Conservation (phyloP, 2,888 invertebrate genomes). For the Drosophila tanythrix region DNA sequence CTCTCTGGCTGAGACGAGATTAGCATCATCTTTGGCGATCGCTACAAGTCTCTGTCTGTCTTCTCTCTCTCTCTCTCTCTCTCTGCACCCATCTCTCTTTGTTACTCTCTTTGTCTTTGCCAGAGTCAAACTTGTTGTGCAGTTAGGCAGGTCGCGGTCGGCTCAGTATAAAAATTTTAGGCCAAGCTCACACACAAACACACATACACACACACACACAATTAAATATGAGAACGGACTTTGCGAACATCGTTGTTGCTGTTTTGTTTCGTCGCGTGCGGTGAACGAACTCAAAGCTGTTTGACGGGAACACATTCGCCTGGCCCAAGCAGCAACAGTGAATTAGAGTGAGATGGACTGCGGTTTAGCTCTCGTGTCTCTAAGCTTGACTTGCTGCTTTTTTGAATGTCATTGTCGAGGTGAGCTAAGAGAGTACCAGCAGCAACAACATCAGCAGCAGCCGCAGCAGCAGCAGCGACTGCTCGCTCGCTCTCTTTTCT, state of each 20-base stretch:
- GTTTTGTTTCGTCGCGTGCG: slow-evolving; percentile 58
- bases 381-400: slow-evolving; percentile 76
- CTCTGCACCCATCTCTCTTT: not conserved
- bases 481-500: slow-evolving; percentile 33
- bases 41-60: slow-evolving; percentile 28
- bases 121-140: slow-evolving; percentile 65
- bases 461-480: slow-evolving; percentile 4
- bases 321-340: slow-evolving; percentile 8
- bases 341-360: slow-evolving; percentile 19
- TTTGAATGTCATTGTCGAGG: slow-evolving; percentile 78
- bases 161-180: slow-evolving; percentile 61
- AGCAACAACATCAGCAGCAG: slow-evolving; percentile 3
- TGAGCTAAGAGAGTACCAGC: slow-evolving; percentile 24
- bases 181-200: slow-evolving; percentile 56
- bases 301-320: slow-evolving; percentile 81
- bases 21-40: slow-evolving; percentile 57
- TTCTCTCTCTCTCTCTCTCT: not conserved
- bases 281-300: slow-evolving; percentile 85
- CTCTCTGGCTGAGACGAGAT: slow-evolving; percentile 39
- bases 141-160: slow-evolving; percentile 74
- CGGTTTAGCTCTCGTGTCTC: slow-evolving; percentile 32
- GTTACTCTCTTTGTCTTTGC: not conserved
- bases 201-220: slow-evolving; percentile 1
- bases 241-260: slow-evolving; percentile 21
- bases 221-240: slow-evolving; percentile 14